A percentile compares a stretch with the other conserved stretches of the same genome.
phyloP scores from a whole-genome alignment of 2,797 vertebrate genomes.

The Cyclura pinguis region DNA sequence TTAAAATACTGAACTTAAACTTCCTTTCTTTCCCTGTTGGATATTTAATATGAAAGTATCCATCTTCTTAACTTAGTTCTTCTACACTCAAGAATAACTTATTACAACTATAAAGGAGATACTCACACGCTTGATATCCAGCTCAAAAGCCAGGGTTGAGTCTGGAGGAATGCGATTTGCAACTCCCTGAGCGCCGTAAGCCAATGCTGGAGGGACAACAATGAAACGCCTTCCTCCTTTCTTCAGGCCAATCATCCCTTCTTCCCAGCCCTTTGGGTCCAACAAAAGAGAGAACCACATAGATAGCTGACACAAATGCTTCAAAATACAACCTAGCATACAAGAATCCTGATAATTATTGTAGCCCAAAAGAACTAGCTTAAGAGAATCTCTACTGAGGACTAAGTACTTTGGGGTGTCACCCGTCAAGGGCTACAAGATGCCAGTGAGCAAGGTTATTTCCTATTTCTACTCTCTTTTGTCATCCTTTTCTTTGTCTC shows the following conservation, averaged over 20 bases:
- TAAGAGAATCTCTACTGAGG: no score
- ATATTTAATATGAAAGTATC: no score
- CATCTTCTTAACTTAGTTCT: no score
- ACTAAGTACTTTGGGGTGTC: background rate
- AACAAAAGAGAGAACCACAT: conserved; percentile 14
- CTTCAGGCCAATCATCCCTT: conserved; percentile 93
- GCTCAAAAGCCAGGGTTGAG: conserved; percentile 89
- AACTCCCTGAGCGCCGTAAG: conserved; percentile 89
- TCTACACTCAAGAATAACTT: no score
- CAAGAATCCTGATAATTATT: background rate
- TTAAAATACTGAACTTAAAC: no score
- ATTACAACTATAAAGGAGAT: background rate
- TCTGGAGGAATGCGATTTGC: conserved; percentile 85
- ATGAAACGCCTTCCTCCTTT: conserved; percentile 89
- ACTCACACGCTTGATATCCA: conserved; percentile 90
- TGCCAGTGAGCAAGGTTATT: no score
- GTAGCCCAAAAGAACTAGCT: background rate
- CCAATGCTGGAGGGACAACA: conserved; percentile 85
- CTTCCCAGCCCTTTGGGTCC: conserved; percentile 90
- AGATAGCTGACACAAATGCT: background rate
- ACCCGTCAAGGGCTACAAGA: background rate
- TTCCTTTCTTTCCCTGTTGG: no score
- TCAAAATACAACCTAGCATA: background rate
- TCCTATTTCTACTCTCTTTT: background rate
- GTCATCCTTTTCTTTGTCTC: background rate